phyloP scores from a whole-genome alignment of 2,797 vertebrate species.

The Chaetodon trifasciatus region DNA sequence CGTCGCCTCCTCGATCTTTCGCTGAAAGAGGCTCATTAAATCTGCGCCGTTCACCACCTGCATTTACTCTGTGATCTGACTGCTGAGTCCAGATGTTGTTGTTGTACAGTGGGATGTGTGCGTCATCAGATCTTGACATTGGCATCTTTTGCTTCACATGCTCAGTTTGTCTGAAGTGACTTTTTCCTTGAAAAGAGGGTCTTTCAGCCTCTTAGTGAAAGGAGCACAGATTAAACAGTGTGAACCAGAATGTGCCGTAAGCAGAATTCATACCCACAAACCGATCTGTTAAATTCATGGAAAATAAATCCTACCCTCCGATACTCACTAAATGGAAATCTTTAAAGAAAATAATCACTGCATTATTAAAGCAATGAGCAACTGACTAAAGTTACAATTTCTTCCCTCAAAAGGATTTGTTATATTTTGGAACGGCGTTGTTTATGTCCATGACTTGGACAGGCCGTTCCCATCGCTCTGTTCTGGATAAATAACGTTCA shows the following conservation, averaged over 20 bases:
- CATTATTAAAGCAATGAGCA: not conserved
- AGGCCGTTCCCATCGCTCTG: slow-evolving; percentile 9
- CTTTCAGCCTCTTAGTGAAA: not conserved
- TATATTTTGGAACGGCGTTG: not conserved
- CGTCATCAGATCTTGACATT: slow-evolving; percentile 24
- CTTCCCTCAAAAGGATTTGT: not conserved
- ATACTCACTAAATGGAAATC: not conserved
- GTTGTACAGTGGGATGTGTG: not conserved
- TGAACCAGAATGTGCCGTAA: not conserved
- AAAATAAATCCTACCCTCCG: not conserved
- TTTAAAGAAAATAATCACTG: slow-evolving; percentile 1
- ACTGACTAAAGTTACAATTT: not conserved
- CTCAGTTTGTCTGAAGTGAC: not conserved
- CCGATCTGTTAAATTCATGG: not conserved
- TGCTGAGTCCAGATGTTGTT: slow-evolving; percentile 36
- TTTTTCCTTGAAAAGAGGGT: not conserved
- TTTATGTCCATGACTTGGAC: not conserved
- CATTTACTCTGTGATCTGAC: slow-evolving; percentile 38
- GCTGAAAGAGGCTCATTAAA: slow-evolving; percentile 12
- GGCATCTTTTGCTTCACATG: slow-evolving; percentile 11
- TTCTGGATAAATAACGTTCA: slow-evolving; percentile 15
- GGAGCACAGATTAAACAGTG: no score
- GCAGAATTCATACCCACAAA: not conserved
- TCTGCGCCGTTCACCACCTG: slow-evolving; percentile 1
- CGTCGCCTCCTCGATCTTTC: not conserved